Evolutionary conservation across 2,113 vertebrate species (phyloP), one percentile per base, ranked within the genome.

Genomic region (Ageneiosus marmoratus): DNA sequence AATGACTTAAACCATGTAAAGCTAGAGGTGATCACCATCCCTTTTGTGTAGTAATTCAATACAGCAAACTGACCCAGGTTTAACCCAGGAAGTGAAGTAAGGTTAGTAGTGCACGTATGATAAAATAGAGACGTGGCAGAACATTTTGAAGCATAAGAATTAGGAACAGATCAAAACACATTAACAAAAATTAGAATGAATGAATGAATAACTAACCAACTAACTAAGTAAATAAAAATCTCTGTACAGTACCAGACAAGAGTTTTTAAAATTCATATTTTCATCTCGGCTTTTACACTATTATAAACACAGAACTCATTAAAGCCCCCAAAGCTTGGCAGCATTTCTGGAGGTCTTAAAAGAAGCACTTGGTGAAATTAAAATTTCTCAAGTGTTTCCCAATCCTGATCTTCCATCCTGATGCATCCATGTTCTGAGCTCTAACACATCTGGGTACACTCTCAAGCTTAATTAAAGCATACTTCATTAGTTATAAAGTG

Each of bases 31-130:
- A 82, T 32, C 32, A 34, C 15, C 2, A 34, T 55, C 24, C 41
- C 75, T 78, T 55, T 69, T 76, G 63, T 10, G 32, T 29, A 16
- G 83, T 73, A 84, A 79, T 73, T 72, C 32, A 72, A 84, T 84
- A 84, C 27, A 46, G 77, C 7, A 50, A 67, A n/a, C 48, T 79
- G 44, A 62, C 62, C 50, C 79, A 20, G 50, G 46, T 18, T 48
- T 51, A 65, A 51, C 41, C 46, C 13, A 12, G 44, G 22, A 44
- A 34, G 46, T 50, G 27, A n/a, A 50, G 5, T 20, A 50, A n/a
- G 62, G 32, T 55, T 70, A 41, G 22, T 20, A 56, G 62, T 1
- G 34, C 34, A 80, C 6, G 11, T 78, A 24, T 1, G 5, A 63
- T 32, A 27, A 58, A 60, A 22, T 46, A 13, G 12, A 60, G 69